These are phyloP conservation scores for Drosophila histrio DNA, from an alignment of 2,888 invertebrate species.

Conservation along the genomic window DNA sequence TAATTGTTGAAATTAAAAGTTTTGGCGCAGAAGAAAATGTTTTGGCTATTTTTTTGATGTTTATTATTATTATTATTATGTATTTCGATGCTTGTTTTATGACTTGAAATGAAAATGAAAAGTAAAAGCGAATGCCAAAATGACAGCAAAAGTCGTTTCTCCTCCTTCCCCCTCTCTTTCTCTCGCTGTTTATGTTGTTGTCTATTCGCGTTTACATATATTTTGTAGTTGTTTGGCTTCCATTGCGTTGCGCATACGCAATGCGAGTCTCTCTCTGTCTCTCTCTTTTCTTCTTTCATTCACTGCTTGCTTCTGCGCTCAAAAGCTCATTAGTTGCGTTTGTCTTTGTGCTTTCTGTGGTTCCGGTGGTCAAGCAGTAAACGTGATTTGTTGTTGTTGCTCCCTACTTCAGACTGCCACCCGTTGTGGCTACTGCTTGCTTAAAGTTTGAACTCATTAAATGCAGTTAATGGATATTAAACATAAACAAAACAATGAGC, in stretches of 20 bases:
- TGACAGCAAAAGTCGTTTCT: neutral
- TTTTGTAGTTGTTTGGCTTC: slow-evolving; percentile 45
- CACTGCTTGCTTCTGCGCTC: slow-evolving; percentile 10
- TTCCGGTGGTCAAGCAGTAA: slow-evolving; percentile 45
- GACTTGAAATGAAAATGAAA: slow-evolving; percentile 51
- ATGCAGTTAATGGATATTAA: slow-evolving; percentile 73
- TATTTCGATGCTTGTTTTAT: slow-evolving; percentile 32
- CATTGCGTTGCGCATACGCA: slow-evolving; percentile 58
- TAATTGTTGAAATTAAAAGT: slow-evolving; percentile 68
- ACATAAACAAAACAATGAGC: slow-evolving; percentile 55
- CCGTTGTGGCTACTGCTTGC: slow-evolving; percentile 1
- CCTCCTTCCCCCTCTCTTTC: neutral
- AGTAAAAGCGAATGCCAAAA: slow-evolving; percentile 51
- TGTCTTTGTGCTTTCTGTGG: slow-evolving; percentile 26
- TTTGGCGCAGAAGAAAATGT: slow-evolving; percentile 39
- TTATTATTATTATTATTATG: slow-evolving; percentile 41
- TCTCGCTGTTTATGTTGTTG: slow-evolving; percentile 4
- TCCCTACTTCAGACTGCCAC: neutral
- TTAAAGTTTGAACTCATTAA: slow-evolving; percentile 59
- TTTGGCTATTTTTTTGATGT: slow-evolving; percentile 37
- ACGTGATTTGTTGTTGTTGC: slow-evolving; percentile 29
- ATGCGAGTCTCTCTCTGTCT: slow-evolving; percentile 24
- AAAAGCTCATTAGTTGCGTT: slow-evolving; percentile 36
- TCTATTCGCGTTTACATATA: slow-evolving; percentile 37
- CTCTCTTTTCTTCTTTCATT: slow-evolving; percentile 2